phyloP scores from a whole-genome alignment of 2,888 invertebrate genomes.

The Spisula solida region DNA sequence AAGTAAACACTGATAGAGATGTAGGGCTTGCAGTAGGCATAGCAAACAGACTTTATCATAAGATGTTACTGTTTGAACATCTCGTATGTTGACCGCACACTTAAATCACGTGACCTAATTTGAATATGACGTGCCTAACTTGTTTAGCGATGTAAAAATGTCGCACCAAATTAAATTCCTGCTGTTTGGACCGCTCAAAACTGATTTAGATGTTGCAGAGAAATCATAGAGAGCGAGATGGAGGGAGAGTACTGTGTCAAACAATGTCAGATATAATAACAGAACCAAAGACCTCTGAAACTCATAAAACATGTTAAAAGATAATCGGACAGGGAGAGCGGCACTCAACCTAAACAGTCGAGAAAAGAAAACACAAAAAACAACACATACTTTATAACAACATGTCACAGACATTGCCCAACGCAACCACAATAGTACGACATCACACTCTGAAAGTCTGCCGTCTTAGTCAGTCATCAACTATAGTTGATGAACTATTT shows the following conservation, averaged over 20 bases:
- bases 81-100: constrained; percentile 35
- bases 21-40: background rate
- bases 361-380: too few relatives aligned
- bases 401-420: too few relatives aligned
- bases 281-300: too few relatives aligned
- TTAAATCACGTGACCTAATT: constrained; percentile 49
- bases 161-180: constrained; percentile 42
- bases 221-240: constrained; percentile 24
- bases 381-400: too few relatives aligned
- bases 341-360: too few relatives aligned
- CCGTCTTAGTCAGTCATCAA: too few relatives aligned
- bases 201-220: constrained; percentile 29
- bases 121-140: constrained; percentile 49
- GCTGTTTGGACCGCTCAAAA: constrained; percentile 33
- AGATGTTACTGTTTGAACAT: constrained; percentile 22
- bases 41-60: constrained; percentile 36
- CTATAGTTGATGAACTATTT: too few relatives aligned
- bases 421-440: too few relatives aligned
- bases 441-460: too few relatives aligned
- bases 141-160: constrained; percentile 52
- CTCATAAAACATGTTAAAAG: too few relatives aligned
- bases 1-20: background rate
- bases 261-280: background rate
- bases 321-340: too few relatives aligned
- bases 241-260: constrained; percentile 29